phyloP scores from a whole-genome alignment of 2,888 invertebrate species.

The Drosophila lutescens region DNA sequence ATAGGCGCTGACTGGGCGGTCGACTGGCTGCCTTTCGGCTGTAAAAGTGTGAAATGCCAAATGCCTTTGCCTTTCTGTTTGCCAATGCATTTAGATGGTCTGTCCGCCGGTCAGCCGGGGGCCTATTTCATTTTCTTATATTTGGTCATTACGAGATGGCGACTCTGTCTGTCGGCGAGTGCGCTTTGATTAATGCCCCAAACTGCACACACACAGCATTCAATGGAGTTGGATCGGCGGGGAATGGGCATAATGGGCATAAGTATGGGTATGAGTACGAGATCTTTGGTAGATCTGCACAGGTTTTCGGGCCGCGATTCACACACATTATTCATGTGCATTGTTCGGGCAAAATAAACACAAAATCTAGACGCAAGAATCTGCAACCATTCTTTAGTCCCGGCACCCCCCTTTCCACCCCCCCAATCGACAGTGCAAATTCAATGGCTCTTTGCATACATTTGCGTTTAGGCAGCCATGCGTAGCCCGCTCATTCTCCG shows the following conservation, averaged over 20 bases:
- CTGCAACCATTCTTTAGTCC: slow-evolving; percentile 74
- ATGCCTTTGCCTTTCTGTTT: slow-evolving; percentile 69
- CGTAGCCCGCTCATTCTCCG: slow-evolving; percentile 64
- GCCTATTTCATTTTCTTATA: slow-evolving; percentile 46
- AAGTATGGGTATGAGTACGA: slow-evolving; percentile 1
- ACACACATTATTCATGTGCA: slow-evolving; percentile 80
- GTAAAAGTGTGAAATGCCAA: slow-evolving; percentile 77
- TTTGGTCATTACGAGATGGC: slow-evolving; percentile 65
- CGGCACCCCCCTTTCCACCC: slow-evolving; percentile 2
- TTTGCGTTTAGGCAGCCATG: slow-evolving; percentile 78
- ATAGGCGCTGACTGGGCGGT: slow-evolving; percentile 48
- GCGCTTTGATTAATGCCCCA: slow-evolving; percentile 77
- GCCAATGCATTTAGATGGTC: slow-evolving; percentile 65
- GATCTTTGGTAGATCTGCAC: slow-evolving; percentile 67
- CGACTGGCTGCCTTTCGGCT: slow-evolving; percentile 56
- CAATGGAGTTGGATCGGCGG: slow-evolving; percentile 27
- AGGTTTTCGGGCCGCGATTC: slow-evolving; percentile 71
- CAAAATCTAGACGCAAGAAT: slow-evolving; percentile 76
- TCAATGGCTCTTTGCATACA: slow-evolving; percentile 81
- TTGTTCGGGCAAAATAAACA: slow-evolving; percentile 68
- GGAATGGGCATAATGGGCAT: slow-evolving; percentile 5
- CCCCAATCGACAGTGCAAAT: slow-evolving; percentile 59
- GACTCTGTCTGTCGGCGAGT: slow-evolving; percentile 62
- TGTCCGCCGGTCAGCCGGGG: slow-evolving; percentile 33
- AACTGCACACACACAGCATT: slow-evolving; percentile 63